Evolutionary conservation across 1,140 invertebrate species (phyloP).

Genomic region (Hestina assimilis): DNA sequence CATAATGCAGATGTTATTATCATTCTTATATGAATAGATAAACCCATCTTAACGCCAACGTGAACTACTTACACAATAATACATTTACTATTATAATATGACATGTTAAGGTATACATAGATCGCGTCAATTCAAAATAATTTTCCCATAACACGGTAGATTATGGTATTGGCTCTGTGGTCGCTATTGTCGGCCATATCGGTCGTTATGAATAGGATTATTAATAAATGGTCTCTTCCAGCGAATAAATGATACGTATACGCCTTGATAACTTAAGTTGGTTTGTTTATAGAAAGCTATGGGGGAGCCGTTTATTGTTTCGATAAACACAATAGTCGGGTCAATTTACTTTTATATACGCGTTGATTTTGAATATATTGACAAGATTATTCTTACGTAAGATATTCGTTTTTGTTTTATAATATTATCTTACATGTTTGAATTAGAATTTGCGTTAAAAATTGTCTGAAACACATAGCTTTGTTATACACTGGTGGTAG

Average conservation of each 20-base stretch:
- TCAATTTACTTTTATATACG: neutral
- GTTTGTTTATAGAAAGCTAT: slow-evolving; percentile 13
- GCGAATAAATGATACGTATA: slow-evolving; percentile 26
- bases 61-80: slow-evolving; percentile 28
- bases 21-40: slow-evolving; percentile 32
- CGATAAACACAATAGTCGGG: neutral
- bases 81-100: slow-evolving; percentile 38
- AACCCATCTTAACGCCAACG: slow-evolving; percentile 38
- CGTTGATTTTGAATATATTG: too few relatives aligned
- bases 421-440: too few relatives aligned
- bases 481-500: too few relatives aligned
- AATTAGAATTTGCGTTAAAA: too few relatives aligned
- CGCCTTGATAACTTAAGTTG: neutral
- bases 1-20: slow-evolving; percentile 45
- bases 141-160: slow-evolving; percentile 49
- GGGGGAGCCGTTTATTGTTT: slow-evolving; percentile 1
- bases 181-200: slow-evolving; percentile 37
- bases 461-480: too few relatives aligned
- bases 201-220: slow-evolving; percentile 37
- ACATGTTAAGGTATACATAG: slow-evolving; percentile 35
- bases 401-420: too few relatives aligned
- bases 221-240: slow-evolving; percentile 39
- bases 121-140: slow-evolving; percentile 58
- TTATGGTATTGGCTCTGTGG: slow-evolving; percentile 35
- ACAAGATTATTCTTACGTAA: neutral